These are phyloP conservation scores for Cepaea nemoralis DNA, from an alignment of 1,140 invertebrate species.

Conservation along the genomic window DNA sequence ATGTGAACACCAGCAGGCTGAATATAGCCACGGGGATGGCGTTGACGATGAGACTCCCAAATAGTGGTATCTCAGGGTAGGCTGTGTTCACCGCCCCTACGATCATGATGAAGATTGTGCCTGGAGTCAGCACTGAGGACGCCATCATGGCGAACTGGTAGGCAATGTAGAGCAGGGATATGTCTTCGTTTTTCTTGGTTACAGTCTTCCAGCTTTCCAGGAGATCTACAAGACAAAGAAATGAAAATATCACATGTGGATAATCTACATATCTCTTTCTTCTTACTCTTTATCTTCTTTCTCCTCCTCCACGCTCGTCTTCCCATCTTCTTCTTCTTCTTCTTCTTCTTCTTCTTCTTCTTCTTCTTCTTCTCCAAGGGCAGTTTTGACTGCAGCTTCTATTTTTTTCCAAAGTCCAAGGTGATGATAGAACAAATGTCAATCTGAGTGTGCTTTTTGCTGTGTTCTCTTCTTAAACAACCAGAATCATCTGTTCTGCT, in stretches of 20 bases:
- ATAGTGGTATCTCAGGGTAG: conserved; percentile 70
- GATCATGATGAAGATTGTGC: conserved; percentile 79
- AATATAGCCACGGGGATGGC: conserved; percentile 73
- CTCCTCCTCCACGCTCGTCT: too few relatives aligned
- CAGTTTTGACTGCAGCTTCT: too few relatives aligned
- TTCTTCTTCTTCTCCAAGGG: too few relatives aligned
- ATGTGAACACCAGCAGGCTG: conserved; percentile 73
- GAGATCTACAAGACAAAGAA: neutral
- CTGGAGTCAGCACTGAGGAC: conserved; percentile 74
- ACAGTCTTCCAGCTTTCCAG: conserved; percentile 74
- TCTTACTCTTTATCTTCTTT: too few relatives aligned
- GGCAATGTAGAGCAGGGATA: conserved; percentile 76
- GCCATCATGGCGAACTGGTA: conserved; percentile 71
- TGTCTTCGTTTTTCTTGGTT: conserved; percentile 75
- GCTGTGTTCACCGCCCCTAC: conserved; percentile 77
- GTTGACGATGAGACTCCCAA: conserved; percentile 73
- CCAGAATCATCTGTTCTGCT: too few relatives aligned
- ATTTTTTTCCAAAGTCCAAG: too few relatives aligned
- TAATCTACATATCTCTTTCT: too few relatives aligned
- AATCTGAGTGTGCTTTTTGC: too few relatives aligned
- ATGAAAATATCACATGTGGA: conserved; percentile 64
- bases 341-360: too few relatives aligned
- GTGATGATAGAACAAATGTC: too few relatives aligned
- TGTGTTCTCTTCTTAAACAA: too few relatives aligned
- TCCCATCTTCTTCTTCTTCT: too few relatives aligned